Evolutionary conservation across 2,797 vertebrate species (phyloP), one percentile per base, ranked within the genome.

Genomic region (Silurus aristotelis): DNA sequence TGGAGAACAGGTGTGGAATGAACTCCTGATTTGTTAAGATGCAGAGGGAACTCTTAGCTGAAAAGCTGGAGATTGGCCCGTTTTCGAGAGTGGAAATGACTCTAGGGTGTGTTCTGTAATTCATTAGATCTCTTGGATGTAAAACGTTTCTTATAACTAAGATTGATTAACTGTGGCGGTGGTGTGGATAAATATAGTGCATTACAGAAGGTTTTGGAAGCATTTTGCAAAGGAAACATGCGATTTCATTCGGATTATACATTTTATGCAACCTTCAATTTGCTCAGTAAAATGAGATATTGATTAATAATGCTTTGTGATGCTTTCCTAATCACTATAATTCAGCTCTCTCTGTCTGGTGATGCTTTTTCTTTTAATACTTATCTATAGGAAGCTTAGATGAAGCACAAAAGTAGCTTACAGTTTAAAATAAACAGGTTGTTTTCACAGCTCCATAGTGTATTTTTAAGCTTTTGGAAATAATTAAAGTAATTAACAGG

Each of bases 1-100:
- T 48, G 8, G 64, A 61, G 75, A 85, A 61, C 38, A 63, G 63
- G 52, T 46, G 31, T 71, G 83, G 48, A 75, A 67, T 67, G 83
- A 77, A 84, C 72, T n/a, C 46, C 15, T 19, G 77, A 78, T 60
- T 79, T 64, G 73, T 84, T 56, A 15, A 31, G 64, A 66, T 80
- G 78, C 46, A 80, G 63, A 31, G n/a, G 5, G 78, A 66, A 78
- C 27, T 43, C 76, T 61, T 12, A n/a, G 38, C 63, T 66, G 22
- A 52, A 80, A 80, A 67, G 14, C 27, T 25, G 60, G 22, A 80
- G 43, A 80, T 80, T 20, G 8, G 78, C 43, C 46, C 12, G 43
- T 55, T 67, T 80, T 20, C 43, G 12, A 52, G 48, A 52, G 48
- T 52, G 43, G 1, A 80, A 66, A 67, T 20, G 63, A 80, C 78